Evolutionary conservation across 2,113 vertebrate species (phyloP), one percentile per base, ranked within the genome.

Genomic region (Grantiella picta): DNA sequence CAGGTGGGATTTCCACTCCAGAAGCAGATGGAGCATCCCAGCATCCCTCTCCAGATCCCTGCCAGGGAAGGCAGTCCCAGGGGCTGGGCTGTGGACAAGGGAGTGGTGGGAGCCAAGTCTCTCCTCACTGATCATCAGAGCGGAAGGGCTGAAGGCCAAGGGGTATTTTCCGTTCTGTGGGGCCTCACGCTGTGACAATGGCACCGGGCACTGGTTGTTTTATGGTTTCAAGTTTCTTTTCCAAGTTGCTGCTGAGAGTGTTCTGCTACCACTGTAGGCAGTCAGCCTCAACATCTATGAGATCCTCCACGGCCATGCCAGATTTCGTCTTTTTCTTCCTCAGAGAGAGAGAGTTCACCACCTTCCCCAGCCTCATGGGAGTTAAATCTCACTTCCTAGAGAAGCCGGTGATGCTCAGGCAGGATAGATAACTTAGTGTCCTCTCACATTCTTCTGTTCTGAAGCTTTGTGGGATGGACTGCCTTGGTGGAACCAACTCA

Each of bases 311-410:
- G 27, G 17, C 59, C 54, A 9, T 8, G 33, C 23, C 16, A 69
- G 17, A 18, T 47, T 78, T 84, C 29, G 2, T 29, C 22, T 14
- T 57, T 42, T 52, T 65, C 7, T n/a, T 82, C 5, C 10, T 50
- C 14, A 9, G 16, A 21, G 29, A 28, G 31, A 16, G 5, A 36
- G 17, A 14, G 16, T 18, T 35, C 35, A 15, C 3, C 27, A 6
- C 23, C 9, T 47, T 59, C 35, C 12, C 21, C 31, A 42, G 7
- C 28, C 7, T 44, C 0, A 0, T 22, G 6, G 28, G 27, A 80
- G 64, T 44, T 24, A n/a, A 83, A 56, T 45, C 52, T 28, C 28
- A 3, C 16, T n/a, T 53, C 10, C 19, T 35, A 15, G 24, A 71
- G 49, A 63, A 83, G 44, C 4, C 38, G 44, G 29, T 0, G 1